These are phyloP conservation scores for Sarcophaga subvicina DNA, from an alignment of 2,888 invertebrate species.

Conservation along the genomic window DNA sequence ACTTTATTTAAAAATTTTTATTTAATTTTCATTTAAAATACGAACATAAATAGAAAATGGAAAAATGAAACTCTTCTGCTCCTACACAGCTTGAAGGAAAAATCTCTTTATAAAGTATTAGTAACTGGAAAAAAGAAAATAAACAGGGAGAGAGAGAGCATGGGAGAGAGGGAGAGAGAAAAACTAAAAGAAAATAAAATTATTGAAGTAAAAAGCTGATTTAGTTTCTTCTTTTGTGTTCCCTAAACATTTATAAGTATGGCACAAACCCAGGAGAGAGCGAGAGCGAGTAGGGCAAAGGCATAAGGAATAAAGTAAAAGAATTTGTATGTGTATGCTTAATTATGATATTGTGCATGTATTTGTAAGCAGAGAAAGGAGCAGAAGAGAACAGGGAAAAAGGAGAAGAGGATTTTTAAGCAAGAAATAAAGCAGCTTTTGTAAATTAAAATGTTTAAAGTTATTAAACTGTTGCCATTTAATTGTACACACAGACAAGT, in stretches of 20 bases:
- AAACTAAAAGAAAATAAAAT: conserved; percentile 21
- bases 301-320: background rate
- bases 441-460: conserved; percentile 71
- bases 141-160: background rate
- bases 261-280: background rate
- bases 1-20: conserved; percentile 51
- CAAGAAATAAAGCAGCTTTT: conserved; percentile 66
- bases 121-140: background rate
- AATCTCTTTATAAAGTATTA: background rate
- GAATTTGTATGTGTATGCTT: background rate
- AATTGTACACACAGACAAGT: conserved; percentile 55
- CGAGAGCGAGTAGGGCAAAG: background rate
- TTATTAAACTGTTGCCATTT: conserved; percentile 69
- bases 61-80: conserved; percentile 17
- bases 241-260: background rate
- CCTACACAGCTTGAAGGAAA: background rate
- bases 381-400: background rate
- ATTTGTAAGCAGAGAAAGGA: background rate
- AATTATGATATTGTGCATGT: background rate
- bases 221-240: conserved; percentile 40
- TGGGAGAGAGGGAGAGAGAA: conserved; percentile 15
- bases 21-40: conserved; percentile 56
- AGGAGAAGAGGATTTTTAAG: conserved; percentile 28
- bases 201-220: conserved; percentile 58
- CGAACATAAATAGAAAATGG: conserved; percentile 20